Evolutionary conservation across 2,888 invertebrate species (phyloP).

Genomic region (Melangyna quadrimaculata): DNA sequence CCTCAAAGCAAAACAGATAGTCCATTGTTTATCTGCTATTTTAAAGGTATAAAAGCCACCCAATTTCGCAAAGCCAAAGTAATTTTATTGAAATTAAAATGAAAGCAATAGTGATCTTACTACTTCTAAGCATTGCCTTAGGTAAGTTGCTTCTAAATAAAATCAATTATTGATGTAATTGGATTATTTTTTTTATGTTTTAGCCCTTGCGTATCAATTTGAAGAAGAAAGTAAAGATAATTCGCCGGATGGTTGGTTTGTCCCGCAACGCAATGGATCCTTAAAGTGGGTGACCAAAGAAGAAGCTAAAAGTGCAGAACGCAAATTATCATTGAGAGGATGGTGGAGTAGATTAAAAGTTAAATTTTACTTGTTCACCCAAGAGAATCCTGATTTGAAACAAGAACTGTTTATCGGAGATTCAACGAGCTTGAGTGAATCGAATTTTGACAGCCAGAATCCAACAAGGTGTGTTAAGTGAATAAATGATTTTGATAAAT

Average conservation of each 20-base stretch:
- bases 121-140: constrained; percentile 3
- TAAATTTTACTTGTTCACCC: constrained; percentile 65
- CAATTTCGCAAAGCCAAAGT: background rate
- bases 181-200: background rate
- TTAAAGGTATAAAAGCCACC: background rate
- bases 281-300: constrained; percentile 71
- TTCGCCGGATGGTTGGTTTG: constrained; percentile 72
- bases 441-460: constrained; percentile 59
- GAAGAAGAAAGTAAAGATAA: background rate
- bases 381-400: constrained; percentile 34
- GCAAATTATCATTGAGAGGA: background rate
- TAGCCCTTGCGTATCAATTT: background rate
- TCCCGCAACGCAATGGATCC: constrained; percentile 72
- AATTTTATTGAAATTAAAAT: background rate
- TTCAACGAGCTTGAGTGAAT: constrained; percentile 3
- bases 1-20: too few species aligned
- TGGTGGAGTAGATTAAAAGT: background rate
- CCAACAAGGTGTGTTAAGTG: constrained; percentile 70
- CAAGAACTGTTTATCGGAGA: constrained; percentile 19
- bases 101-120: background rate
- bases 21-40: background rate
- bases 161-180: background rate
- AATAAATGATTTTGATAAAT: background rate
- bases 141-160: background rate
- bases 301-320: constrained; percentile 54